phyloP scores from a whole-genome alignment of 2,113 vertebrate species.

The Ploceus nigricollis region DNA sequence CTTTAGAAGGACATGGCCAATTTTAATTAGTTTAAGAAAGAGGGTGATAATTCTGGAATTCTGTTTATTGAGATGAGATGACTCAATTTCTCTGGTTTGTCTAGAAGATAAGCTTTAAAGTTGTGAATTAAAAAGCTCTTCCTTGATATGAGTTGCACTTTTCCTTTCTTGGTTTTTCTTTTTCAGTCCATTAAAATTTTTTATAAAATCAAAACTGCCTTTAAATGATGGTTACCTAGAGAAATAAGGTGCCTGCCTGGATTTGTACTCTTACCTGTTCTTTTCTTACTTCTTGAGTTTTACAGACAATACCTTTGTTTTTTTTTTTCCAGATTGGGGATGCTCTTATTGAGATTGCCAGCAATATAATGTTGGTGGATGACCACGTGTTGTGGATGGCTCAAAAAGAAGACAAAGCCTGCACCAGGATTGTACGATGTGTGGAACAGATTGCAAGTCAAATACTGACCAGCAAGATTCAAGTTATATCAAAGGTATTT shows the following conservation, averaged over 20 bases:
- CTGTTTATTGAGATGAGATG: neutral
- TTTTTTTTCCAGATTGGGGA: constrained; percentile 73
- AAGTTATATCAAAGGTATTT: constrained; percentile 84
- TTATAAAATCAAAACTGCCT: neutral
- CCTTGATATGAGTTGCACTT: neutral
- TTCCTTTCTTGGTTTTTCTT: neutral
- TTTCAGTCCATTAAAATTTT: neutral
- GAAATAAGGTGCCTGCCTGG: neutral
- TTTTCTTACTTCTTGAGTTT: neutral
- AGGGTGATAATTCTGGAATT: neutral
- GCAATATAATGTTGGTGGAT: constrained; percentile 88
- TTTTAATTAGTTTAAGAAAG: neutral
- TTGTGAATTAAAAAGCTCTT: neutral
- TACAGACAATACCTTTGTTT: neutral
- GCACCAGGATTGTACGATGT: constrained; percentile 85
- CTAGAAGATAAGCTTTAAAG: neutral
- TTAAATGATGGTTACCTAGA: neutral
- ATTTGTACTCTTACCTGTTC: neutral
- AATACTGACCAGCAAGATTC: constrained; percentile 70
- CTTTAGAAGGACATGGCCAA: neutral
- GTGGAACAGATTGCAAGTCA: constrained; percentile 83
- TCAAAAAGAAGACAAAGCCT: constrained; percentile 85
- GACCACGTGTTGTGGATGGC: constrained; percentile 89
- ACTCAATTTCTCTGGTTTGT: neutral
- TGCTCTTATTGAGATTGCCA: constrained; percentile 84